Conservation (phyloP, 2,888 invertebrate species). For the Malacosoma neustria region DNA sequence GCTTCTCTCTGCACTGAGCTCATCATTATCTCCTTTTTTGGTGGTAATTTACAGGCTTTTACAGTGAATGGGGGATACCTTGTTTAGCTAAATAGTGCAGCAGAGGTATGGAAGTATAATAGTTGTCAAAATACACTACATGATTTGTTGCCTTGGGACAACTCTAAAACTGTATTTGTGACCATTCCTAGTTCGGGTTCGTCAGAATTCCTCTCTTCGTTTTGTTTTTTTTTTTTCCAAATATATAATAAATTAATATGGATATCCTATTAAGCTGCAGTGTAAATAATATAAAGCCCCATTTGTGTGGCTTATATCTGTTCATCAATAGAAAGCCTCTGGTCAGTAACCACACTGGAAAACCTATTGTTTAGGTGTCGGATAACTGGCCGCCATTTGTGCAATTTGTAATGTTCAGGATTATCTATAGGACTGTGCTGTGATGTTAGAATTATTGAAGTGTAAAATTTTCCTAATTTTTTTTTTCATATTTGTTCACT, state of each 20-base stretch:
- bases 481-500: constrained; percentile 23
- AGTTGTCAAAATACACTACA: constrained; percentile 4
- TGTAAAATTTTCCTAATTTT: constrained; percentile 10
- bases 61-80: constrained; percentile 6
- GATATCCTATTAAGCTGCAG: constrained; percentile 9
- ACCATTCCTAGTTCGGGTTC: too few relatives aligned
- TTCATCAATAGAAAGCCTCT: constrained; percentile 16
- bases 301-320: constrained; percentile 16
- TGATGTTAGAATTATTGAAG: constrained; percentile 23
- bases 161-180: too few relatives aligned
- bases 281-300: constrained; percentile 13
- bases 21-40: too few relatives aligned
- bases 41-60: too few relatives aligned
- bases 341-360: constrained; percentile 9
- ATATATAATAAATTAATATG: constrained; percentile 12
- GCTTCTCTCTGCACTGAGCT: too few relatives aligned
- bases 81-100: constrained; percentile 6
- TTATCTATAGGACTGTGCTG: constrained; percentile 18
- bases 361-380: constrained; percentile 10
- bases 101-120: constrained; percentile 7
- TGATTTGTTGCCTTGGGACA: not conserved
- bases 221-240: constrained; percentile 10
- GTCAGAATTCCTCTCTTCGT: constrained; percentile 2
- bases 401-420: constrained; percentile 19
- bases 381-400: constrained; percentile 14